Evolutionary conservation across 1,140 invertebrate genomes (phyloP).

Genomic region (Cydia strobilella): DNA sequence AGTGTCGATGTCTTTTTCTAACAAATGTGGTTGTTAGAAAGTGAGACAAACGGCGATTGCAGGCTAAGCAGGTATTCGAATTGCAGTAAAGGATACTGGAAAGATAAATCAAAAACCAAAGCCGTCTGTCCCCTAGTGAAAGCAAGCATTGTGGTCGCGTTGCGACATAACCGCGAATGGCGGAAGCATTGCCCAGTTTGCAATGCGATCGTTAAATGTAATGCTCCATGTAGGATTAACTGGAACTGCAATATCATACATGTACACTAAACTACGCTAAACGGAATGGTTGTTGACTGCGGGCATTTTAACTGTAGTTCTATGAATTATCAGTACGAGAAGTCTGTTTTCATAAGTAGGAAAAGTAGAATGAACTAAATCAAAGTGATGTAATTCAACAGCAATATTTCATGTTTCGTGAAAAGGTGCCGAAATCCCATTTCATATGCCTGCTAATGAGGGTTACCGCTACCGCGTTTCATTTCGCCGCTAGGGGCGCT

Average conservation of each 20-base stretch:
- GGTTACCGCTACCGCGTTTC: no score
- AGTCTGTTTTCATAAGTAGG: neutral
- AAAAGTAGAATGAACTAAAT: neutral
- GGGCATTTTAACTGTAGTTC: neutral
- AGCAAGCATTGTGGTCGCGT: constrained; percentile 17
- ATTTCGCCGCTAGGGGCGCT: no score
- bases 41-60: no score
- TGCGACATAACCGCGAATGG: constrained; percentile 26
- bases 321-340: neutral
- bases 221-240: constrained; percentile 28
- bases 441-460: no score
- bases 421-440: no score
- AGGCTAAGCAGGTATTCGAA: no score
- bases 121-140: constrained; percentile 10
- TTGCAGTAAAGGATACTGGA: no score
- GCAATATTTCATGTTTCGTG: no score
- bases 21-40: no score
- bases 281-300: neutral
- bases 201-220: constrained; percentile 23
- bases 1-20: no score
- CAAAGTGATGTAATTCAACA: neutral
- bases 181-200: constrained; percentile 22
- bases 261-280: neutral
- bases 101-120: neutral
- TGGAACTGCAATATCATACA: constrained; percentile 27